Evolutionary conservation across 2,888 invertebrate genomes (phyloP), one percentile per base, ranked within the genome.

Genomic region (Drosophila limbata): DNA sequence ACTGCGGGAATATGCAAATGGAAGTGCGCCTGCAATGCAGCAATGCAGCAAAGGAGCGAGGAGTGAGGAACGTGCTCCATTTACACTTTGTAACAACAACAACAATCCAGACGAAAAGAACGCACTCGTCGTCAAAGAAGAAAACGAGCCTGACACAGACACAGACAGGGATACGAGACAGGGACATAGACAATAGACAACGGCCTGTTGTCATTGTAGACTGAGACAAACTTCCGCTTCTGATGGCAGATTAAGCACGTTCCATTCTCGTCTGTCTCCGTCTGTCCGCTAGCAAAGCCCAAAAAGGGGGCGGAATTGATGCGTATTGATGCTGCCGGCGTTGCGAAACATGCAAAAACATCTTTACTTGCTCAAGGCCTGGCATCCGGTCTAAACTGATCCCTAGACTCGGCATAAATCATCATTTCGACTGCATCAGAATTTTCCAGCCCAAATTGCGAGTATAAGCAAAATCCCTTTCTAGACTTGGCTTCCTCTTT

Each of bases 161-260:
- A 76, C 39, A 67, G 44, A 39, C 33, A 39, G 31, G 33, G 33
- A 5, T 17, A 48, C 17, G 15, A 25, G 25, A 17, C 40, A 19
- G 45, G 28, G 28, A 55, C 51, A 63, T 40, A 69, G 70, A 73
- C 76, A 66, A 79, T 60, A 66, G 79, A 61, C 37, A 37, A n/a
- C 60, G 19, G 55, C 45, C 40, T 51, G 21, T 42, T 33, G 50
- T 52, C 42, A 53, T 55, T 56, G 69, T 51, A 60, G 62, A 73
- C 65, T 65, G 79, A 72, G 79, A 88, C 75, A 71, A 81, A 86
- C 86, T 89, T 87, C 89, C 86, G 88, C 77, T 73, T 84, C 74
- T 87, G 86, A 87, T 87, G 88, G 90, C 90, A 89, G 86, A 87
- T 87, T 84, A 89, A 84, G 86, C 86, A 89, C 86, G 90, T 86